These are phyloP conservation scores for Idaea dimidiata DNA, from an alignment of 2,888 invertebrate genomes.

Conservation along the genomic window DNA sequence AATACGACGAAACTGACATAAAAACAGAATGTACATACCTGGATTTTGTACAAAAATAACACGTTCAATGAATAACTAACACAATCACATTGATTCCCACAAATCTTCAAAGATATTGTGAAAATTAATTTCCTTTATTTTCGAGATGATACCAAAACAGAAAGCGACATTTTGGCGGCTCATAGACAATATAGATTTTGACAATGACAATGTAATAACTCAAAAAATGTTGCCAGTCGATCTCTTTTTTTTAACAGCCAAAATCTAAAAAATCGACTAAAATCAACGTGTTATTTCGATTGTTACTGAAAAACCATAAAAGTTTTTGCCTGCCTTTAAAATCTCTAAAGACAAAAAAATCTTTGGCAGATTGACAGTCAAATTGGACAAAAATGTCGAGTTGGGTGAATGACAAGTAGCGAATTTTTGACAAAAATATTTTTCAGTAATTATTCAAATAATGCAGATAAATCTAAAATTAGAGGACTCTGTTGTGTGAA, in stretches of 20 bases:
- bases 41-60: slow-evolving; percentile 18
- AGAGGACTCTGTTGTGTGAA: neutral
- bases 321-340: neutral
- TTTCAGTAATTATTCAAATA: neutral
- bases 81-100: slow-evolving; percentile 36
- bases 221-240: neutral
- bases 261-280: too few species aligned
- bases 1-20: slow-evolving; percentile 4
- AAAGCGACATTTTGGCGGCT: slow-evolving; percentile 71
- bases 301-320: too few species aligned
- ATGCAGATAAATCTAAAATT: neutral
- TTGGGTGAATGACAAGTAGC: slow-evolving; percentile 58
- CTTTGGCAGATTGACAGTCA: slow-evolving; percentile 3
- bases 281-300: too few species aligned
- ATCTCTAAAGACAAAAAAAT: neutral
- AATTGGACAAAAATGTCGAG: slow-evolving; percentile 45
- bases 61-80: slow-evolving; percentile 15
- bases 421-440: slow-evolving; percentile 50
- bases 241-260: too few species aligned
- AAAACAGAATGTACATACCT: slow-evolving; percentile 30
- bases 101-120: slow-evolving; percentile 52
- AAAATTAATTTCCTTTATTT: slow-evolving; percentile 64
- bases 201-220: slow-evolving; percentile 4
- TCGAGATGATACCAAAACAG: slow-evolving; percentile 73
- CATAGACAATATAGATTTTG: slow-evolving; percentile 44